phyloP scores from a whole-genome alignment of 2,888 invertebrate species.

The Sthenelais limicola region DNA sequence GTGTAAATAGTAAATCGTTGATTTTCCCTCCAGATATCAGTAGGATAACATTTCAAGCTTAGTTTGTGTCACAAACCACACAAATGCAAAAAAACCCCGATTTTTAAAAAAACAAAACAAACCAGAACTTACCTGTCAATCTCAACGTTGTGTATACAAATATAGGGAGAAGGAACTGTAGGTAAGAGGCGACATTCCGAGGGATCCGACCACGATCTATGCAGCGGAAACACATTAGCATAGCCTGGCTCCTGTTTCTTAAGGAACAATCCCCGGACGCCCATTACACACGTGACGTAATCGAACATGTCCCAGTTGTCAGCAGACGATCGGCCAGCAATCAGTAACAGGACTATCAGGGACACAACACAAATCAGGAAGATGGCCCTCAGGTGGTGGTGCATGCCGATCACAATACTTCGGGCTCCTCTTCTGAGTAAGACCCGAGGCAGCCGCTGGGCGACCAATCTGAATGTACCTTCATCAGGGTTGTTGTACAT shows the following conservation, averaged over 20 bases:
- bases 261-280: background rate
- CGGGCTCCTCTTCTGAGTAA: background rate
- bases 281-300: constrained; percentile 21
- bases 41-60: too few species aligned
- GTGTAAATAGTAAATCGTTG: too few species aligned
- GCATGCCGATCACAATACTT: constrained; percentile 3
- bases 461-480: background rate
- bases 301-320: constrained; percentile 28
- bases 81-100: too few species aligned
- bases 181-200: constrained; percentile 33
- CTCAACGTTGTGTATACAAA: constrained; percentile 30
- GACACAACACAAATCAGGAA: background rate
- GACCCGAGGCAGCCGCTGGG: constrained; percentile 30
- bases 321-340: background rate
- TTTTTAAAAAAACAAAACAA: too few species aligned
- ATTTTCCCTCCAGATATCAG: too few species aligned
- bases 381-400: constrained; percentile 1
- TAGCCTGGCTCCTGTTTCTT: background rate
- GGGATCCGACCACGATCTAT: constrained; percentile 21
- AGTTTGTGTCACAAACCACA: too few species aligned
- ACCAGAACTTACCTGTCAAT: too few species aligned
- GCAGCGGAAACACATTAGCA: constrained; percentile 17
- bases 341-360: background rate
- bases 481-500: too few species aligned
- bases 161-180: constrained; percentile 8